phyloP scores from a whole-genome alignment of 2,888 invertebrate genomes.

The Mythimna albipuncta region DNA sequence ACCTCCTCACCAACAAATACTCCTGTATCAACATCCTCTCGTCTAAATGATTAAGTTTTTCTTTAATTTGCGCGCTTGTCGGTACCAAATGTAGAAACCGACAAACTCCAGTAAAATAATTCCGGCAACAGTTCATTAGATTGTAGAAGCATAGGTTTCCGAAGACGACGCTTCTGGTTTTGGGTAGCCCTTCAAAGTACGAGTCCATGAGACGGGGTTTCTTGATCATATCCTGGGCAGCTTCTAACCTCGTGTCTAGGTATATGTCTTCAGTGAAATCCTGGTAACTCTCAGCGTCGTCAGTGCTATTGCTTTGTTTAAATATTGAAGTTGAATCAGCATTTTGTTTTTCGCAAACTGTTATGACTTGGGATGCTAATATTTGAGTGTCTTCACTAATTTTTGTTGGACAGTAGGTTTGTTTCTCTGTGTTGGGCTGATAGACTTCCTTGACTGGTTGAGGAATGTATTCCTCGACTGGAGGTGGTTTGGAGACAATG shows the following conservation, averaged over 20 bases:
- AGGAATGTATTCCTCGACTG: constrained; percentile 76
- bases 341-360: constrained; percentile 78
- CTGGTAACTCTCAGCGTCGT: constrained; percentile 38
- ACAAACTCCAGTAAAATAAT: constrained; percentile 59
- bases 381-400: constrained; percentile 27
- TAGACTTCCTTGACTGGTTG: constrained; percentile 54
- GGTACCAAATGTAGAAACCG: constrained; percentile 70
- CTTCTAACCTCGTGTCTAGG: constrained; percentile 33
- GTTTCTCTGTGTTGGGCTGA: constrained; percentile 42
- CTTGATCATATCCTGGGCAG: constrained; percentile 17
- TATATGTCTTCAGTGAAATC: constrained; percentile 44
- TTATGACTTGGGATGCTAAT: constrained; percentile 33
- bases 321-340: constrained; percentile 79
- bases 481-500: constrained; percentile 3
- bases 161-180: constrained; percentile 68
- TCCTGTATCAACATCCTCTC: constrained; percentile 73
- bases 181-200: constrained; percentile 47
- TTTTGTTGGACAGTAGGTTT: constrained; percentile 73
- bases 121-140: constrained; percentile 72
- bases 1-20: constrained; percentile 70
- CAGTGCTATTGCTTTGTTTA: constrained; percentile 61
- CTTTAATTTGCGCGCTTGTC: constrained; percentile 43
- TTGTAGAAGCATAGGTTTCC: constrained; percentile 76
- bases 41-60: constrained; percentile 64
- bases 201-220: constrained; percentile 46